Evolutionary conservation across 2,113 vertebrate genomes (phyloP), one percentile per base, ranked within the genome.

Genomic region (Seriola rivoliana): DNA sequence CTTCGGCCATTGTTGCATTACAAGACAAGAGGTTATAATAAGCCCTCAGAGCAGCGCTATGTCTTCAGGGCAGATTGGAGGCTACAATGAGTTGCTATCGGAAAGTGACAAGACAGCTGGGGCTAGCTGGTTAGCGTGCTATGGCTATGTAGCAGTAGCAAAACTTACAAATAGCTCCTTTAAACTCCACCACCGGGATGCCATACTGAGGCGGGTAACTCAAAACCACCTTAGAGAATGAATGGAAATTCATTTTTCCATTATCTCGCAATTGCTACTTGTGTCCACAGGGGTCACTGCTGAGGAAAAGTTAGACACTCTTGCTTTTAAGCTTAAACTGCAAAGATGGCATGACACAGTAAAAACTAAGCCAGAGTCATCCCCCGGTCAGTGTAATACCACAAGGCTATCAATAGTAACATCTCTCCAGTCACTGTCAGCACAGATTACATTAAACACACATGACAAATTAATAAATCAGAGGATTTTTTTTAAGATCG

Each of bases 391-490:
- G 19, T 34, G 64, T 40, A 79, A 69, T 44, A 71, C 52, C 58
- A 55, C 14, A 13, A 32, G 46, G 7, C 64, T 82, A 84, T 75
- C 68, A 70, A 78, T 71, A 82, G 75, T 0, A 14, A 63, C 63
- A 23, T 75, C 46, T 54, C 25, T 36, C 40, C 17, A 21, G 5
- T 58, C 78, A 29, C 80, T 70, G 73, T 80, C 71, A 65, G 77
- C 25, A 21, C 62, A 65, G 68, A 84, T 81, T 19, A 50, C 71
- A 59, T 68, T 62, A 74, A 81, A 68, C 21, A 57, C 72, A 80
- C 62, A 48, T n/a, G 44, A 48, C 70, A 70, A 72, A 81, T 88
- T 12, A 72, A 85, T 80, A 78, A 76, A 84, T 66, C 13, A 89
- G 55, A 78, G 32, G 62, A 57, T 38, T 50, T 60, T 32, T 69